phyloP scores from a whole-genome alignment of 2,888 invertebrate species.

The Isoperla grammatica region DNA sequence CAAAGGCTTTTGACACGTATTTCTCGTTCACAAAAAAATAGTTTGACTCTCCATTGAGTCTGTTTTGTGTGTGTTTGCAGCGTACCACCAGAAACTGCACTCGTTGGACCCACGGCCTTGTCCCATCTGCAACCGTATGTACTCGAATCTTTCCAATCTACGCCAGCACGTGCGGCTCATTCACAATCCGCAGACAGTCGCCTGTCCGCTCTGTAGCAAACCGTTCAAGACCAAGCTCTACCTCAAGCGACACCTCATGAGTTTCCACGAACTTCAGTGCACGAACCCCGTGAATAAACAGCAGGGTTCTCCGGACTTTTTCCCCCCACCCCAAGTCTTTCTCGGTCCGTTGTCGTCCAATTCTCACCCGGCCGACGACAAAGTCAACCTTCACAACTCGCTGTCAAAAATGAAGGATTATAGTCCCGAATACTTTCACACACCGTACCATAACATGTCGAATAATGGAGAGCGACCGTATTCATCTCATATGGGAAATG shows the following conservation, averaged over 20 bases:
- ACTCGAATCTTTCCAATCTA: conserved; percentile 60
- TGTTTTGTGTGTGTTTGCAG: conserved; percentile 40
- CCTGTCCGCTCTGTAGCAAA: conserved; percentile 56
- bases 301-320: conserved; percentile 4
- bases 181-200: conserved; percentile 57
- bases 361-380: conserved; percentile 14
- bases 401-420: conserved; percentile 13
- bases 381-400: conserved; percentile 3
- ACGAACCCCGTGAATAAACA: conserved; percentile 1
- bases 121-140: conserved; percentile 58
- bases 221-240: conserved; percentile 59
- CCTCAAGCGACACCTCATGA: conserved; percentile 54
- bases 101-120: conserved; percentile 54
- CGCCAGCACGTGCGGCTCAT: conserved; percentile 60
- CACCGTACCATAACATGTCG: conserved; percentile 4
- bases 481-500: not conserved
- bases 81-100: conserved; percentile 48
- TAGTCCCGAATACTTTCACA: conserved; percentile 11
- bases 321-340: not conserved
- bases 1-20: too few species aligned
- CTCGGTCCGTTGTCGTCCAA: not conserved
- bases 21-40: too few species aligned
- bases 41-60: not conserved
- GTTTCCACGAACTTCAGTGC: conserved; percentile 46
- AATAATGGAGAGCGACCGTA: conserved; percentile 10